A percentile compares a stretch with the other conserved stretches of the same genome.
These are phyloP conservation scores for Acholoe squamosa DNA, from an alignment of 2,888 invertebrate genomes.

Conservation along the genomic window DNA sequence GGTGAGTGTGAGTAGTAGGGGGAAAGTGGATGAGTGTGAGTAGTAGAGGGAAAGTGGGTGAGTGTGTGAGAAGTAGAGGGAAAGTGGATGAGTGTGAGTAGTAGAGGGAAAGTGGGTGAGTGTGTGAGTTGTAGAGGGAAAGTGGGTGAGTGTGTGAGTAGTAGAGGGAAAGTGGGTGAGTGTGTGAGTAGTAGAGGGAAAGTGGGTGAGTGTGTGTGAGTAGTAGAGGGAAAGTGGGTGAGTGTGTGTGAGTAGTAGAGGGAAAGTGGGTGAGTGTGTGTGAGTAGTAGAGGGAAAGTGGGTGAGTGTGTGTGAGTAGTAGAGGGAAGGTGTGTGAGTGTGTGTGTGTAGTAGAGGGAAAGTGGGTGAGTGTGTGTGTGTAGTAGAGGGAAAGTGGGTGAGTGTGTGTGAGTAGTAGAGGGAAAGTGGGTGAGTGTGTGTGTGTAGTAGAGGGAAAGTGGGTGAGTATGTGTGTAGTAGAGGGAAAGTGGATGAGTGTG, in stretches of 20 bases:
- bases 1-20: too few species aligned
- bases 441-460: constrained; percentile 49
- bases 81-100: too few species aligned
- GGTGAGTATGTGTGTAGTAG: constrained; percentile 38
- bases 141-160: not conserved
- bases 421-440: constrained; percentile 86
- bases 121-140: too few species aligned
- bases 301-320: not conserved
- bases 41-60: not conserved
- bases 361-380: not conserved
- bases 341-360: not conserved
- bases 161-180: constrained; percentile 86
- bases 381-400: not conserved
- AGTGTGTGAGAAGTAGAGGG: not conserved
- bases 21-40: too few species aligned
- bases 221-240: constrained; percentile 51
- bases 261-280: too few species aligned
- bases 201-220: constrained; percentile 61
- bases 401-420: not conserved
- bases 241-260: not conserved
- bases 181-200: constrained; percentile 28
- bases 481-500: constrained; percentile 59
- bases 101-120: constrained; percentile 1
- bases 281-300: too few species aligned
- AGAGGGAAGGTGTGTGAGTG: constrained; percentile 75